phyloP scores from a whole-genome alignment of 2,797 vertebrate species.

The Schizothorax lantsangensis region DNA sequence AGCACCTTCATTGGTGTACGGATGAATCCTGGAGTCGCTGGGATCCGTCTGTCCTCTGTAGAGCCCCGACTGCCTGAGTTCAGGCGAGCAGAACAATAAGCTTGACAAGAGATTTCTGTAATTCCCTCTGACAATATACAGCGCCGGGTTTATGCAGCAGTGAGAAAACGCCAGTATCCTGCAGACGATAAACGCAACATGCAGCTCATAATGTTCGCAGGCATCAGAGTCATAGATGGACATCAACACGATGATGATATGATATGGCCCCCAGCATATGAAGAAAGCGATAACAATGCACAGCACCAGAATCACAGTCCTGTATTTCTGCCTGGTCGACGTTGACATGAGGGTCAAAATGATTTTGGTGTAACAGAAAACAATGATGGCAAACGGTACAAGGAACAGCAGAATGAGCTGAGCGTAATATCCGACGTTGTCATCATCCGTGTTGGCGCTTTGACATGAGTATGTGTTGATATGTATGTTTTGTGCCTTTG shows the following conservation, averaged over 20 bases:
- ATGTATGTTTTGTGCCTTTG: accelerated
- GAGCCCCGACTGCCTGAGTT: neutral
- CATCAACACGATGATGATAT: conserved; percentile 62
- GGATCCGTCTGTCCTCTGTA: neutral
- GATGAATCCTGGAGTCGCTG: conserved; percentile 36
- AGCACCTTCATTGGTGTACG: conserved; percentile 13
- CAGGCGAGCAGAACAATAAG: conserved; percentile 54
- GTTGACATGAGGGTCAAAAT: conserved; percentile 64
- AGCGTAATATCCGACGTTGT: conserved; percentile 60
- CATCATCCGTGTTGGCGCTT: accelerated
- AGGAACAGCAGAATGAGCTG: conserved; percentile 73
- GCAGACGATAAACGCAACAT: conserved; percentile 35
- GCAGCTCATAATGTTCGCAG: neutral
- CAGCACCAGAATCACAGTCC: conserved; percentile 67
- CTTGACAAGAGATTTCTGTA: conserved; percentile 62
- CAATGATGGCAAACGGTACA: conserved; percentile 70
- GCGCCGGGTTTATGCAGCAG: conserved; percentile 78
- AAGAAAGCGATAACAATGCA: conserved; percentile 73
- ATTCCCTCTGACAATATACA: conserved; percentile 71
- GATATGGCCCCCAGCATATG: conserved; percentile 77
- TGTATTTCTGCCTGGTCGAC: conserved; percentile 60
- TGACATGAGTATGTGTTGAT: conserved; percentile 24
- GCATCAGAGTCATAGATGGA: accelerated
- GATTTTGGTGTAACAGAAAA: conserved; percentile 74
- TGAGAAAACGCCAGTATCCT: conserved; percentile 73